Base-by-base conservation (phyloP, 2,797 vertebrate genomes). In the Microcaecilia unicolor region DNA sequence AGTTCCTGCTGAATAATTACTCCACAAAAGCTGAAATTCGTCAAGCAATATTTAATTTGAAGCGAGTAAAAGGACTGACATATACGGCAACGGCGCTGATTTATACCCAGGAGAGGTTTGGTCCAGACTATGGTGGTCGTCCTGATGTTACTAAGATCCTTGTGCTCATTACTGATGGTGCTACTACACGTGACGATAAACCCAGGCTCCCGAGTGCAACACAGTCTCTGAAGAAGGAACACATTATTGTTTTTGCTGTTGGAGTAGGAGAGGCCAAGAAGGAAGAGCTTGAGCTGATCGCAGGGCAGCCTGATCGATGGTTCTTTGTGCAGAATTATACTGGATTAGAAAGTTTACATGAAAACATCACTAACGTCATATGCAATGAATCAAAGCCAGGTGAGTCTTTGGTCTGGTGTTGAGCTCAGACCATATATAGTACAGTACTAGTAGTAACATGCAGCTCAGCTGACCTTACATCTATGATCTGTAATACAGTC, bases 131-230 rank as follows among this genome's bases (percentile, higher is more conserved):
- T 2, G 81, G 85, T 3, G 82, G 86, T 1, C 62, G 79, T 9
- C 39, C 34, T 0, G 14, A 51, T 2, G 48, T 86, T 18, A 61
- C 79, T 6, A 78, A 80, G 58, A 64, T 89, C 24, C 51, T 90
- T 31, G 60, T 89, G 55, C 64, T 87, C 24, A 83, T 91, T 52
- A 90, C 85, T 3, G 85, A 87, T 12, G 83, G 83, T 2, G 54
- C 67, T 1, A 78, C 85, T 3, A 72, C 64, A 1, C 8, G 15
- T 3, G 20, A 5, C 2, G 78, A 85, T 32, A 17, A 0, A 1
- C 0, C 27, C 9, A 35, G 18, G 3, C 67, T 89, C 33, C 28
- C 2, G 1, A 22, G 11, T 2, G 47, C 48, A 0, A 56, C 76
- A 1, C 1, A 15, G 19, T 51, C 50, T 2, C 61, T 90, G 41